A percentile compares a stretch with the other conserved stretches of the same genome.
These are phyloP conservation scores for Blennius ocellaris DNA, from an alignment of 2,113 vertebrate genomes.

Conservation along the genomic window DNA sequence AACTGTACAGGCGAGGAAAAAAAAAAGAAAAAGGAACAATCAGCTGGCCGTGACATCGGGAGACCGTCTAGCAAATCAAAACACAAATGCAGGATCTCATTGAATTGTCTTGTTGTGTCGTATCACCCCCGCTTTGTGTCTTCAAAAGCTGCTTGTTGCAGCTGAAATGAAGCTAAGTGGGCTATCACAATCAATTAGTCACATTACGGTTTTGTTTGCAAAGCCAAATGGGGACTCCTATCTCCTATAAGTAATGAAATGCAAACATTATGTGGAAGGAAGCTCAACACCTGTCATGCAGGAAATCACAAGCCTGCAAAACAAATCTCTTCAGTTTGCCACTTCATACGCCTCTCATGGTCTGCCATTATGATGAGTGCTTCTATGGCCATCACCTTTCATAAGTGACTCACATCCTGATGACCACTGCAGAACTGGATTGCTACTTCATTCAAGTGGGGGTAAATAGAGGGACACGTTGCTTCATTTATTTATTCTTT, in stretches of 20 bases:
- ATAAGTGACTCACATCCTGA: constrained; percentile 54
- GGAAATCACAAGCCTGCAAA: constrained; percentile 40
- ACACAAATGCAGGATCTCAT: constrained; percentile 40
- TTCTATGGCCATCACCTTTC: constrained; percentile 56
- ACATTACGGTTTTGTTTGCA: constrained; percentile 34
- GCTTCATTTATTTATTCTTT: constrained; percentile 31
- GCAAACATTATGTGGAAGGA: not conserved
- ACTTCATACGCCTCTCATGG: constrained; percentile 28
- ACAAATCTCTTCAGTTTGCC: constrained; percentile 55
- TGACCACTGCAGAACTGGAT: constrained; percentile 66
- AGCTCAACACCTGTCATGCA: not conserved
- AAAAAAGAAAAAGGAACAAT: constrained; percentile 34
- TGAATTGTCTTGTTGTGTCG: constrained; percentile 31
- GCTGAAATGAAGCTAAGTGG: constrained; percentile 39
- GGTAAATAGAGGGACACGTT: constrained; percentile 17
- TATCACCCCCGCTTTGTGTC: constrained; percentile 11
- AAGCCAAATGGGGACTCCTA: constrained; percentile 7
- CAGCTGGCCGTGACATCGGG: constrained; percentile 36
- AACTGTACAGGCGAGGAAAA: constrained; percentile 13
- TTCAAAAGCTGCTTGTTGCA: constrained; percentile 24
- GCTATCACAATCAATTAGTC: constrained; percentile 68
- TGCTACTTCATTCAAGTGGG: constrained; percentile 51
- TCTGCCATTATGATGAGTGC: constrained; percentile 41
- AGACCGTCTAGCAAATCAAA: constrained; percentile 42
- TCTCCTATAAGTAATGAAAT: constrained; percentile 35